phyloP scores from a whole-genome alignment of 2,888 invertebrate species.

The Scelioninae gen. 2 region DNA sequence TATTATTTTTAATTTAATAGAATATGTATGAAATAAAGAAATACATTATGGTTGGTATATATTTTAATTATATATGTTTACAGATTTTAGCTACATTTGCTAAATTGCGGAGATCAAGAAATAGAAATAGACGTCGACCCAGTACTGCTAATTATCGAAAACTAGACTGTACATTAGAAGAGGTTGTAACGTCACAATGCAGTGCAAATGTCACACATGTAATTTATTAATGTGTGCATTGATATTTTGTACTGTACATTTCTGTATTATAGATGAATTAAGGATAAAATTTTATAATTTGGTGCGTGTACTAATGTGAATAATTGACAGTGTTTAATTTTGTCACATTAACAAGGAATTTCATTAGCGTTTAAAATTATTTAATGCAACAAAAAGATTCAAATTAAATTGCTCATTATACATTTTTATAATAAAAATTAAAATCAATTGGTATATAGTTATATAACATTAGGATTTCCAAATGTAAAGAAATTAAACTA shows the following conservation, averaged over 20 bases:
- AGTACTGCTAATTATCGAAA: conserved; percentile 81
- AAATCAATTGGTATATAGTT: too few relatives aligned
- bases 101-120: conserved; percentile 78
- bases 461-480: too few relatives aligned
- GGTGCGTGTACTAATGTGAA: too few relatives aligned
- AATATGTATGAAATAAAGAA: too few relatives aligned
- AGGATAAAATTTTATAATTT: too few relatives aligned
- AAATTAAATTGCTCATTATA: too few relatives aligned
- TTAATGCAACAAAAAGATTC: too few relatives aligned
- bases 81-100: conserved; percentile 81
- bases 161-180: conserved; percentile 81
- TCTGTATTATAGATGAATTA: conserved; percentile 38
- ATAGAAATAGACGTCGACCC: conserved; percentile 76
- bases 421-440: too few relatives aligned
- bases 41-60: not conserved
- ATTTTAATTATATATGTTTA: conserved; percentile 5
- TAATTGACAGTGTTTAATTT: too few relatives aligned
- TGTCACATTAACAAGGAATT: too few relatives aligned
- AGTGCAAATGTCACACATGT: conserved; percentile 78
- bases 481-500: too few relatives aligned
- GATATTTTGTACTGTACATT: conserved; percentile 48
- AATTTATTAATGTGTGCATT: conserved; percentile 75
- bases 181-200: conserved; percentile 80
- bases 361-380: too few relatives aligned
- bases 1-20: not conserved